Percentiles rank a stretch among this genome's conserved stretches.
Evolutionary conservation across 2,113 vertebrate species (phyloP).

Genomic region (Gadus macrocephalus): DNA sequence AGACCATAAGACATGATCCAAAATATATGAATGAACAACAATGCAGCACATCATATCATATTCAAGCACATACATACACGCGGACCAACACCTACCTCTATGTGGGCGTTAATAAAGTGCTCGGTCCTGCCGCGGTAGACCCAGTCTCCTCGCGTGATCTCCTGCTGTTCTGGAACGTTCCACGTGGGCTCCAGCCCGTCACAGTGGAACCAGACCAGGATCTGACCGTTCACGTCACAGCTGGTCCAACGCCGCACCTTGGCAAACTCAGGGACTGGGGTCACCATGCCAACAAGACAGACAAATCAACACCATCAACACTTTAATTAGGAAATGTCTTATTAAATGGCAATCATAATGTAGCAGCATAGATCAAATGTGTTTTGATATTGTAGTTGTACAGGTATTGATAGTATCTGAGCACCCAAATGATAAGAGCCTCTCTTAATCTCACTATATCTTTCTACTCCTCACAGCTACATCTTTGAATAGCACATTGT

Average conservation of each 20-base stretch:
- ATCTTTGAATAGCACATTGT: no score
- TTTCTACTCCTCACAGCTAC: no score
- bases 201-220: slow-evolving; percentile 79
- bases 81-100: slow-evolving; percentile 55
- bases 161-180: slow-evolving; percentile 66
- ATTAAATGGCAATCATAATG: not conserved
- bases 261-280: slow-evolving; percentile 71
- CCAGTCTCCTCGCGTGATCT: slow-evolving; percentile 68
- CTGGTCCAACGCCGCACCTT: slow-evolving; percentile 69
- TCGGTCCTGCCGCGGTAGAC: slow-evolving; percentile 70
- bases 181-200: slow-evolving; percentile 60
- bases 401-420: no score
- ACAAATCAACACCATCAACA: not conserved
- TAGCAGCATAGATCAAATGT: no score
- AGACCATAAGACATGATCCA: no score
- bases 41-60: not conserved
- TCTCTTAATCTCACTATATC: no score
- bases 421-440: no score
- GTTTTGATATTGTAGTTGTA: no score
- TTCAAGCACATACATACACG: not conserved
- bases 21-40: rapidly evolving
- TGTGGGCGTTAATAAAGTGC: slow-evolving; percentile 73
- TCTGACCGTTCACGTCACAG: slow-evolving; percentile 68
- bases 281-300: no score
- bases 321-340: not conserved